phyloP scores from a whole-genome alignment of 2,888 invertebrate genomes.

The Tenthredo amoena region DNA sequence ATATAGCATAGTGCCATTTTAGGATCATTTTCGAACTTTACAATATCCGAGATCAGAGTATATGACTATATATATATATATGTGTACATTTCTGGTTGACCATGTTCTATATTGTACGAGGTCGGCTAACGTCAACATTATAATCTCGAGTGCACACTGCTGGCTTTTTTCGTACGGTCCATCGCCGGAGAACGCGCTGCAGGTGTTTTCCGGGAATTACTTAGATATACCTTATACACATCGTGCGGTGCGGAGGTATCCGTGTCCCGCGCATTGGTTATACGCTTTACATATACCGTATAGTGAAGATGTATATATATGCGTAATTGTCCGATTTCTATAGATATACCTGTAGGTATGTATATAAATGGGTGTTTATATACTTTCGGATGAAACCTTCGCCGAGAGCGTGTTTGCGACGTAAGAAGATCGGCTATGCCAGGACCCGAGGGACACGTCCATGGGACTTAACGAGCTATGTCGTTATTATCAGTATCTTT shows the following conservation, averaged over 20 bases:
- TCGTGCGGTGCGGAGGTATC: neutral
- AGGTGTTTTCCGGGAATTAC: neutral
- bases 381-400: slow-evolving; percentile 5
- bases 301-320: neutral
- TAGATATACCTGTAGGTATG: neutral
- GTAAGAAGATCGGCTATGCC: slow-evolving; percentile 11
- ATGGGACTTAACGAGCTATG: slow-evolving; percentile 21
- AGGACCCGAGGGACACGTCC: slow-evolving; percentile 20
- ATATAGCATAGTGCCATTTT: neutral
- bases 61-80: neutral
- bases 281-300: neutral
- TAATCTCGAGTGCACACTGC: slow-evolving; percentile 23
- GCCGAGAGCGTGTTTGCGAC: neutral
- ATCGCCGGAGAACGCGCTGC: neutral
- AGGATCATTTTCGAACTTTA: neutral
- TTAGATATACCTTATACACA: neutral
- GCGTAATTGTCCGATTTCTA: neutral
- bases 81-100: neutral
- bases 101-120: slow-evolving; percentile 18
- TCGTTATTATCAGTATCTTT: slow-evolving; percentile 3
- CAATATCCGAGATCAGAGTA: neutral
- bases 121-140: slow-evolving; percentile 5
- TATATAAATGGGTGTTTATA: slow-evolving; percentile 30
- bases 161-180: slow-evolving; percentile 3
- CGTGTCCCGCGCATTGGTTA: neutral